These are phyloP conservation scores for Aromia moschata DNA, from an alignment of 2,888 invertebrate species.

Conservation along the genomic window DNA sequence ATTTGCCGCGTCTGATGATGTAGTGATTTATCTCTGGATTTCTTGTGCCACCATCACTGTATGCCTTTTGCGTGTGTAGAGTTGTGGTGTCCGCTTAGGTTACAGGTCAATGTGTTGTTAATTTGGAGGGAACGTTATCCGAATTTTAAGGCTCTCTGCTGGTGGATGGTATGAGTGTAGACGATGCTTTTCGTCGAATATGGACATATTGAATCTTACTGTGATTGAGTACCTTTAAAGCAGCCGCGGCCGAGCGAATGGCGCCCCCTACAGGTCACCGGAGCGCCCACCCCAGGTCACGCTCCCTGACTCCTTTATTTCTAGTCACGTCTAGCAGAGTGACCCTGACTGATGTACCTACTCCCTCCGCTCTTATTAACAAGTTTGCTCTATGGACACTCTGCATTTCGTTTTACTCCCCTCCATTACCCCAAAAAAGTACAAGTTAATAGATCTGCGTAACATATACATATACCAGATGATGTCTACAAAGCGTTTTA, in stretches of 20 bases:
- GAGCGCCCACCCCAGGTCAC: conserved; percentile 53
- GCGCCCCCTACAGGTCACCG: conserved; percentile 52
- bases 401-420: conserved; percentile 48
- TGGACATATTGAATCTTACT: conserved; percentile 51
- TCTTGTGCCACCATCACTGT: too few species aligned
- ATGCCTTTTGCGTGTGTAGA: too few species aligned
- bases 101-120: conserved; percentile 1
- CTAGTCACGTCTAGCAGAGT: conserved; percentile 60
- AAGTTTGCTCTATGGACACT: conserved; percentile 57
- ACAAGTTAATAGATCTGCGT: conserved; percentile 46
- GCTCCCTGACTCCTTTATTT: conserved; percentile 57
- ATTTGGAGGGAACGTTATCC: neutral
- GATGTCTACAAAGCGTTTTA: conserved; percentile 20
- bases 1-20: too few species aligned
- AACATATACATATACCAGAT: conserved; percentile 3
- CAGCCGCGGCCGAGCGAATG: conserved; percentile 52
- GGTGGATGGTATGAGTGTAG: conserved; percentile 9
- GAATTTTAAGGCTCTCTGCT: neutral
- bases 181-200: conserved; percentile 27
- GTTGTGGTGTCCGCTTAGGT: too few species aligned
- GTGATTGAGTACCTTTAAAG: conserved; percentile 61
- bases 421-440: conserved; percentile 34
- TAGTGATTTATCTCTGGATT: too few species aligned
- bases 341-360: conserved; percentile 61
- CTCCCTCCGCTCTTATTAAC: conserved; percentile 58